Percentiles rank a stretch among this genome's conserved stretches.
Evolutionary conservation across 1,140 invertebrate species (phyloP).

Genomic region (Drosophila murphyi): DNA sequence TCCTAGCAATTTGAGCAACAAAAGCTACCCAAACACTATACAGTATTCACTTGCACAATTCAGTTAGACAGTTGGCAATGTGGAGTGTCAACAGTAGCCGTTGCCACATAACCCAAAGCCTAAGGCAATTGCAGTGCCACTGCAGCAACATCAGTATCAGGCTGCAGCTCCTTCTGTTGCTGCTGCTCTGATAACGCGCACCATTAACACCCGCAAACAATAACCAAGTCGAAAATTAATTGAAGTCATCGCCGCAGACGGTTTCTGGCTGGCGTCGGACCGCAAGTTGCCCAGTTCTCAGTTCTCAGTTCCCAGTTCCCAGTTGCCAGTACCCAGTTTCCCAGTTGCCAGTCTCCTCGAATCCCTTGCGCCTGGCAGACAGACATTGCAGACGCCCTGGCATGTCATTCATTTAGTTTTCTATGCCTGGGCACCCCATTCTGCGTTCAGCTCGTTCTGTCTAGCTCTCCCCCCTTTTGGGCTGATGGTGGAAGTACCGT

Average conservation of each 20-base stretch:
- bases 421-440: constrained; percentile 32
- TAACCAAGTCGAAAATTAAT: constrained; percentile 69
- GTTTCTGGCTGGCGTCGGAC: constrained; percentile 41
- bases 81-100: constrained; percentile 47
- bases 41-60: constrained; percentile 6
- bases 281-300: constrained; percentile 34
- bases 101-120: constrained; percentile 31
- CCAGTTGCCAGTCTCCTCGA: background rate
- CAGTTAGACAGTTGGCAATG: constrained; percentile 8
- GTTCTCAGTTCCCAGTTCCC: background rate
- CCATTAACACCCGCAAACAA: constrained; percentile 62
- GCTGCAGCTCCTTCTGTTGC: background rate
- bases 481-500: constrained; percentile 30
- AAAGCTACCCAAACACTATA: constrained; percentile 22
- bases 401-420: constrained; percentile 64
- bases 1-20: constrained; percentile 4
- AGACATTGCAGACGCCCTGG: constrained; percentile 54
- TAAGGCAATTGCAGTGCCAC: constrained; percentile 10
- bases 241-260: constrained; percentile 58
- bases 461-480: constrained; percentile 4
- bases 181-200: constrained; percentile 33
- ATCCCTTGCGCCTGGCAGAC: constrained; percentile 30
- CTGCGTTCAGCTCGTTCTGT: background rate
- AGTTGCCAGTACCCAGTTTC: background rate
- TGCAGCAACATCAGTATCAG: constrained; percentile 9